Base-by-base conservation (phyloP, 2,797 vertebrate species). In the Anisognathus igniventris region DNA sequence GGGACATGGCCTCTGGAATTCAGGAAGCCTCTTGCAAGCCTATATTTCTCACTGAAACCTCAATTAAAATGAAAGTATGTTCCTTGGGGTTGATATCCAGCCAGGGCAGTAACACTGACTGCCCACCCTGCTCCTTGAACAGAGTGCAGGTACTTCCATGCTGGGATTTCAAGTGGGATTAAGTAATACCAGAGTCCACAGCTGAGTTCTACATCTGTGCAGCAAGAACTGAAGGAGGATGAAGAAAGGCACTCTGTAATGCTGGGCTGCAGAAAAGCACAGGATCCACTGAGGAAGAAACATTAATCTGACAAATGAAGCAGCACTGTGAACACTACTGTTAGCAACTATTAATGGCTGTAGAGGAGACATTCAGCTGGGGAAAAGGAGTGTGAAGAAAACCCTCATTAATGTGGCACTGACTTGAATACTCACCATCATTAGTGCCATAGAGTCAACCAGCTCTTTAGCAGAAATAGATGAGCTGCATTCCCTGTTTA, bases 331-430 rank as follows among this genome's bases (percentile, higher is more conserved):
- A 91, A 68, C 50, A 40, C 44, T 78, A 77, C 39, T 61, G 75
- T 77, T 93, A 74, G 50, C 90, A 88, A 25, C 62, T 81, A 68
- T 80, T 94, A 94, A 90, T 60, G 85, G 66, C 54, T 8, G 0
- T 60, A 88, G 79, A 81, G 54, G 72, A 93, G 82, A 65, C 54
- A n/a, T 92, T 94, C 87, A 77, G 2, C 68, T 81, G 54, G 35
- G 70, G 61, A 92, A 96, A 88, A 88, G 25, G 51, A 83, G 70
- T 66, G 58, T 80, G 79, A 95, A 93, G 82, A 84, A 95, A 96
- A 78, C 66, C 19, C 54, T 91, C 70, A 86, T 93, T 93, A 91
- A 83, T 24, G 50, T 88, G 85, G 47, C 76, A 81, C 62, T 93
- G 76, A 92, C 48, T 94, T 71, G 79, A 74, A 35, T 84, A 80